Base-by-base conservation (phyloP, 2,888 invertebrate species). In the Siphlonurus alternatus region DNA sequence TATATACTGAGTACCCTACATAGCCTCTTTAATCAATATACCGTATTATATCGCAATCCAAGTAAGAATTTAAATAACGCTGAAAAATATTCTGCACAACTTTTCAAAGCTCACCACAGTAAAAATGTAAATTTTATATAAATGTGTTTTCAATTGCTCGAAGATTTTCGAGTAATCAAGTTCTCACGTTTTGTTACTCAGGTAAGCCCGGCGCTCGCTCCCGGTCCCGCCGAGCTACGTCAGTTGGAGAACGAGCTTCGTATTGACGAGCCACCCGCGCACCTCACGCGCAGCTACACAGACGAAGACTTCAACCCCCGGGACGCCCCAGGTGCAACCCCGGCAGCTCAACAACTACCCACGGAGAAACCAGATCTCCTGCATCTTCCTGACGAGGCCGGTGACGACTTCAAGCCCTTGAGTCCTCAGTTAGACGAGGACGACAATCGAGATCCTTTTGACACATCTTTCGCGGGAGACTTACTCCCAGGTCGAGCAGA, bases 171-270 rank as follows among this genome's bases (percentile, higher is more conserved):
- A n/a, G n/a, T n/a, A n/a, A n/a, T n/a, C n/a, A n/a, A n/a, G n/a
- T n/a, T n/a, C n/a, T n/a, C n/a, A n/a, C n/a, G n/a, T n/a, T n/a
- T n/a, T n/a, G n/a, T n/a, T n/a, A n/a, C n/a, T n/a, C 56, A 56
- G 56, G 56, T 22, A 10, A 56, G 19, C 7, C n/a, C 79, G 65
- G 86, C 88, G 71, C 83, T 89, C 64, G 78, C 82, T 62, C 90
- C 89, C 0, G 88, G 90, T 2, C 86, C 83, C 75, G 86, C 89
- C 1, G 91, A 91, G 74, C 77, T 91, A 10, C 88, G 87, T 73
- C 75, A 89, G 53, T 72, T 91, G 22, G 89, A 89, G 69, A 87
- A 81, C 73, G 89, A 89, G 72, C 78, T 90, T 65, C 79, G 83
- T 65, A 77, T 79, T 62, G 77, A 72, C 61, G 69, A 71, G 23